Evolutionary conservation across 2,797 vertebrate genomes (phyloP).

Genomic region (Coendou prehensilis): DNA sequence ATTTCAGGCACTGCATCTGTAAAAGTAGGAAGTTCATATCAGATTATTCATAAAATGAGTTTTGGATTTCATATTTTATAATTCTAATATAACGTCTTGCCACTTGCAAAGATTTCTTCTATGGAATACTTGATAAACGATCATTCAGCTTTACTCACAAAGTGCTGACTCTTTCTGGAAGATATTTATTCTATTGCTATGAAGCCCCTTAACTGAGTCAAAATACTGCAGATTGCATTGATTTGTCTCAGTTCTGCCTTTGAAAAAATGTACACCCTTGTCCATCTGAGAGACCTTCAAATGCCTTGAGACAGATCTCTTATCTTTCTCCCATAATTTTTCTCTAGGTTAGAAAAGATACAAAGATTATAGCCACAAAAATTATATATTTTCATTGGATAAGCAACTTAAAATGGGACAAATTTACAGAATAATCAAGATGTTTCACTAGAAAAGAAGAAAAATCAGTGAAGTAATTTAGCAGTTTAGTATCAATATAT

Average conservation of each 20-base stretch:
- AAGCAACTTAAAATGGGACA: constrained; percentile 27
- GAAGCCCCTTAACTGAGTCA: neutral
- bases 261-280: neutral
- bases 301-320: neutral
- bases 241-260: neutral
- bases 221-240: neutral
- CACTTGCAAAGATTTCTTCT: neutral
- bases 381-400: constrained; percentile 27
- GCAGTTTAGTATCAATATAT: constrained; percentile 31
- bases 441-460: constrained; percentile 43
- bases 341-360: constrained; percentile 39
- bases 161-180: neutral
- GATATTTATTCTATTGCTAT: neutral
- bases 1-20: neutral
- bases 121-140: neutral
- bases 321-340: constrained; percentile 32
- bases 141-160: neutral
- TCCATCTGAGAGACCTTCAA: neutral
- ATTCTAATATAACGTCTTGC: neutral
- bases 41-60: neutral
- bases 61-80: neutral
- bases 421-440: constrained; percentile 51
- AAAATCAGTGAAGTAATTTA: constrained; percentile 61
- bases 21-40: neutral
- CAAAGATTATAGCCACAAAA: constrained; percentile 26